Evolutionary conservation across 2,797 vertebrate species (phyloP), one percentile per base, ranked within the genome.

Genomic region (Holocentrus rufus): DNA sequence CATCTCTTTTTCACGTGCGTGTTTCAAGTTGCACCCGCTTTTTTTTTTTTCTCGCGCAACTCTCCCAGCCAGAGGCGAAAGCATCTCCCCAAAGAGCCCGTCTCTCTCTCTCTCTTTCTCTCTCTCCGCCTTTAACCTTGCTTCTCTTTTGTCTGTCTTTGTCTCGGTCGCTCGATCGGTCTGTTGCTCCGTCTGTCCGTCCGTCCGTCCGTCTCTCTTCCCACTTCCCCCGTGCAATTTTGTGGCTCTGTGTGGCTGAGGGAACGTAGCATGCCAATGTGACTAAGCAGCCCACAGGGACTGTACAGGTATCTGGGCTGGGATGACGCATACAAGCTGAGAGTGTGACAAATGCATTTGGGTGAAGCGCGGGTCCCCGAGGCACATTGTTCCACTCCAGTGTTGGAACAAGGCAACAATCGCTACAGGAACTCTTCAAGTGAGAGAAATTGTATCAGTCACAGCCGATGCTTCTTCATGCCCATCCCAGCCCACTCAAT

Each of bases 311-410:
- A 92, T 85, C 83, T 58, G 36, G 79, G 85, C 79, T 65, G 89
- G 90, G 84, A 93, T 90, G 89, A 89, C 86, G 13, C 73, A 91
- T 83, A 49, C 89, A 79, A 74, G 90, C 93, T 89, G 87, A 53
- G 11, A 70, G 91, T 93, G 91, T 94, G 93, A 95, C 94, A 90
- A 95, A 95, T 95, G 92, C 88, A 93, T 94, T 95, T 90, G 89
- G 93, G 85, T 78, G 88, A 85, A 88, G 77, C 59, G 69, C 66
- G 62, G 82, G 70, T 84, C 81, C 86, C 89, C 6, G 31, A 72
- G 88, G 90, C 88, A 30, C 82, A 86, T 87, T 90, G 88, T 88
- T 91, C 87, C 88, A 86, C 80, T 84, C 61, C 76, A 72, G 82
- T 75, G 81, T 90, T 82, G 82, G 83, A 85, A 91, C 91, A 85